Evolutionary conservation across 2,888 invertebrate species (phyloP).

Genomic region (Metellina segmentata): DNA sequence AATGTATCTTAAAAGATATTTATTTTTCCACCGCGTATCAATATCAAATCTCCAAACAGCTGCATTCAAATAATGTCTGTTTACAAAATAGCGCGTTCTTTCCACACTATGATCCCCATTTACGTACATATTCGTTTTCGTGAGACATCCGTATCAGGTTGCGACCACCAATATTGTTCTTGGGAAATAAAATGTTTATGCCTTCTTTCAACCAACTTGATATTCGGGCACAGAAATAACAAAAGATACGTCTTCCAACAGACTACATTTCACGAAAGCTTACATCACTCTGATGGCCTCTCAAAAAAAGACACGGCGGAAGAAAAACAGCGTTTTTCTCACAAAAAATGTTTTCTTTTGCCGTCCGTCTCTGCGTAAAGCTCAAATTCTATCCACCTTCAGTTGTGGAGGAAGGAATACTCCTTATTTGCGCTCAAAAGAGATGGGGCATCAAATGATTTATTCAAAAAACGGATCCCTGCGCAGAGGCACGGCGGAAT

Average conservation of each 20-base stretch:
- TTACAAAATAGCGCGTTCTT: background rate
- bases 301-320: background rate
- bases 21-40: no score
- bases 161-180: background rate
- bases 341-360: background rate
- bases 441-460: slow-evolving; percentile 40
- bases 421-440: slow-evolving; percentile 10
- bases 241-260: background rate
- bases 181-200: background rate
- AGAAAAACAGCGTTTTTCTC: background rate
- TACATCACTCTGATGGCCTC: background rate
- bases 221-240: background rate
- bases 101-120: background rate
- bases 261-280: background rate
- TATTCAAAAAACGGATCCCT: slow-evolving; percentile 55
- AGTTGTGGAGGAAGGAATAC: slow-evolving; percentile 7
- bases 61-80: no score
- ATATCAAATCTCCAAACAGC: no score
- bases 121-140: no score
- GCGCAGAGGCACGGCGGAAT: slow-evolving; percentile 13
- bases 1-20: background rate
- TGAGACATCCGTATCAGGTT: background rate
- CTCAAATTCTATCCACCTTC: slow-evolving; percentile 14
- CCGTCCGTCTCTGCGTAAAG: background rate
- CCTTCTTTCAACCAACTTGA: background rate